These are phyloP conservation scores for Apodemia zela DNA, from an alignment of 2,888 invertebrate genomes.

Conservation along the genomic window DNA sequence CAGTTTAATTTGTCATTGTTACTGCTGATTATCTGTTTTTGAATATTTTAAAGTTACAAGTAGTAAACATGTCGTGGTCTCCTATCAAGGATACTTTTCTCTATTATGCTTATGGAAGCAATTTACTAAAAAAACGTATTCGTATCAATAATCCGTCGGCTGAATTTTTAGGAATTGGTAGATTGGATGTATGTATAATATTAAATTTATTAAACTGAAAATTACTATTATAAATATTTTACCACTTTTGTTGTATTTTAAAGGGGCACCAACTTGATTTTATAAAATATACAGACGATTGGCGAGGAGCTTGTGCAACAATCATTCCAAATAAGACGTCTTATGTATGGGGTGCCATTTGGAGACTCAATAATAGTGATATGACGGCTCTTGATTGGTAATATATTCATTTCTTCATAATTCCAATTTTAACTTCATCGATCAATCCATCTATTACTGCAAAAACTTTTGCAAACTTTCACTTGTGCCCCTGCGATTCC, in stretches of 20 bases:
- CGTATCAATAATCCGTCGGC: slow-evolving; percentile 90
- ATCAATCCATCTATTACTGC: too few relatives aligned
- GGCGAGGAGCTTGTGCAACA: slow-evolving; percentile 93
- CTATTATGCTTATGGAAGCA: slow-evolving; percentile 96
- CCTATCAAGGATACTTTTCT: slow-evolving; percentile 75
- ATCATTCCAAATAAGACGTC: slow-evolving; percentile 82
- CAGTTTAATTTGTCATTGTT: too few relatives aligned
- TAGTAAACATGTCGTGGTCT: slow-evolving; percentile 31
- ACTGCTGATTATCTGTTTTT: too few relatives aligned
- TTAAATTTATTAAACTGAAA: too few relatives aligned
- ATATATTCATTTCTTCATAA: slow-evolving; percentile 30
- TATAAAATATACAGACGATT: slow-evolving; percentile 81
- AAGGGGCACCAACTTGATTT: slow-evolving; percentile 87
- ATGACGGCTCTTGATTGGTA: slow-evolving; percentile 85
- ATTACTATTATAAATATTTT: background rate
- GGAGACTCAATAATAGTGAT: slow-evolving; percentile 84
- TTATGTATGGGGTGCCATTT: slow-evolving; percentile 88
- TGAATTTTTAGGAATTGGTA: slow-evolving; percentile 83
- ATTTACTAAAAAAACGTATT: slow-evolving; percentile 89
- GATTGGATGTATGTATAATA: slow-evolving; percentile 78
- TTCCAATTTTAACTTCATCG: background rate
- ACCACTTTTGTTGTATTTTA: slow-evolving; percentile 14
- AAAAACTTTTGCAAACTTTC: background rate
- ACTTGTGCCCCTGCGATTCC: too few relatives aligned
- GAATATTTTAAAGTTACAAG: background rate